Conservation (phyloP, 2,113 vertebrate species). For the Poeciliopsis prolifica region DNA sequence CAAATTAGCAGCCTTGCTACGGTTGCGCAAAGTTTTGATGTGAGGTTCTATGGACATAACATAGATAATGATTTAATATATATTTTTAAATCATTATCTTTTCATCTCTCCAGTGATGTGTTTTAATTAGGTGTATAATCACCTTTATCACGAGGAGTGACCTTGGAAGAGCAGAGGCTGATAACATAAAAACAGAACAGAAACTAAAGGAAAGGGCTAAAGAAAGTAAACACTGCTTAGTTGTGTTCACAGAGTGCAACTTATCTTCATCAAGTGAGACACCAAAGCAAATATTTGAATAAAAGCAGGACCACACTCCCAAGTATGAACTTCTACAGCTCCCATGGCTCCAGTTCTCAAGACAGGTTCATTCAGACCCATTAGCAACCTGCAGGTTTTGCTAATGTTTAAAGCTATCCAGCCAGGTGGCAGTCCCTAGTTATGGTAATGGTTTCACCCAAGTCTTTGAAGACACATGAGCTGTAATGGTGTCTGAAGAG, state of each 20-base stretch:
- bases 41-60: conserved; percentile 19
- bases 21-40: conserved; percentile 38
- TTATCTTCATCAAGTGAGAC: conserved; percentile 50
- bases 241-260: conserved; percentile 39
- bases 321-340: conserved; percentile 48
- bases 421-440: conserved; percentile 66
- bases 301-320: conserved; percentile 48
- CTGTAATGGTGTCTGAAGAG: conserved; percentile 68
- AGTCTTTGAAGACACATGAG: conserved; percentile 68
- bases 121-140: conserved; percentile 65
- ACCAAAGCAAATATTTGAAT: conserved; percentile 64
- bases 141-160: conserved; percentile 52
- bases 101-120: conserved; percentile 51
- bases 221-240: conserved; percentile 60
- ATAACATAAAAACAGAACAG: conserved; percentile 35
- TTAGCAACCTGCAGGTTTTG: conserved; percentile 56
- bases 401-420: conserved; percentile 57
- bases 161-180: conserved; percentile 58
- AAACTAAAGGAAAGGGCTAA: conserved; percentile 33
- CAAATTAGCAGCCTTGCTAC: conserved; percentile 48
- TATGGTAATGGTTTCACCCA: conserved; percentile 61
- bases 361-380: conserved; percentile 49
- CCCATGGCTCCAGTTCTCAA: conserved; percentile 38
- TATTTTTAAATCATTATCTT: conserved; percentile 51
- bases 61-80: not conserved